These are phyloP conservation scores for Poecilia gillii DNA, from an alignment of 2,797 vertebrate genomes.

Conservation along the genomic window DNA sequence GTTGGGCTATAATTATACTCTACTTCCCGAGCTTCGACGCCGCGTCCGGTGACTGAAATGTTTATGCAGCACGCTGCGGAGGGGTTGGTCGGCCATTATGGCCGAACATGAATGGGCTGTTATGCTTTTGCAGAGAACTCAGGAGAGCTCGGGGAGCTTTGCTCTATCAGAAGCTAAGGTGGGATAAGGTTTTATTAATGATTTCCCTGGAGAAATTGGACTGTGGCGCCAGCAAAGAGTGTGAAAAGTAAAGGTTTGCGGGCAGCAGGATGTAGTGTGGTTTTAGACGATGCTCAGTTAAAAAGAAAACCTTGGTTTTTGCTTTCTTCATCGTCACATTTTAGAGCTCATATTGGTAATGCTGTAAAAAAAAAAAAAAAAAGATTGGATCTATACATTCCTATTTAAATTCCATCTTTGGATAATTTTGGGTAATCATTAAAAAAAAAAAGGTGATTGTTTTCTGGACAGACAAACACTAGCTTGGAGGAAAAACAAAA, in stretches of 20 bases:
- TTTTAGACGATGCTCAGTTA: not conserved
- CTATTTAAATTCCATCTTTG: not conserved
- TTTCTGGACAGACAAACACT: not conserved
- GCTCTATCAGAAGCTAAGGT: slow-evolving; percentile 55
- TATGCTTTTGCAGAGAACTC: slow-evolving; percentile 33
- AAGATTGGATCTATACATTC: not conserved
- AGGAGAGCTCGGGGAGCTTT: slow-evolving; percentile 53
- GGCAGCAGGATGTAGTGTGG: not conserved
- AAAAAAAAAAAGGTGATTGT: not conserved
- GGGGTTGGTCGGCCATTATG: slow-evolving; percentile 27
- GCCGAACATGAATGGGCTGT: slow-evolving; percentile 24
- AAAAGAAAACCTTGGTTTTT: not conserved
- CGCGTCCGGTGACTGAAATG: slow-evolving; percentile 40
- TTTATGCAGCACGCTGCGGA: slow-evolving; percentile 32
- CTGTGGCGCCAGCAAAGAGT: slow-evolving; percentile 47
- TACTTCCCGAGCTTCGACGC: slow-evolving; percentile 21
- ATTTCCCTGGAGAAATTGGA: slow-evolving; percentile 58
- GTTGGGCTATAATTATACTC: slow-evolving; percentile 44
- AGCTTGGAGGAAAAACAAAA: not conserved
- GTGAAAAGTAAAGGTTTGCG: slow-evolving; percentile 30
- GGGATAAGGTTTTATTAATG: slow-evolving; percentile 66
- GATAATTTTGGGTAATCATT: not conserved
- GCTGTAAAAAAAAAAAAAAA: not conserved
- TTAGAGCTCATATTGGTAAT: not conserved
- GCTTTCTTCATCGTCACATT: not conserved